Base-by-base conservation (phyloP, 2,113 vertebrate genomes). In the Scatophagus argus region DNA sequence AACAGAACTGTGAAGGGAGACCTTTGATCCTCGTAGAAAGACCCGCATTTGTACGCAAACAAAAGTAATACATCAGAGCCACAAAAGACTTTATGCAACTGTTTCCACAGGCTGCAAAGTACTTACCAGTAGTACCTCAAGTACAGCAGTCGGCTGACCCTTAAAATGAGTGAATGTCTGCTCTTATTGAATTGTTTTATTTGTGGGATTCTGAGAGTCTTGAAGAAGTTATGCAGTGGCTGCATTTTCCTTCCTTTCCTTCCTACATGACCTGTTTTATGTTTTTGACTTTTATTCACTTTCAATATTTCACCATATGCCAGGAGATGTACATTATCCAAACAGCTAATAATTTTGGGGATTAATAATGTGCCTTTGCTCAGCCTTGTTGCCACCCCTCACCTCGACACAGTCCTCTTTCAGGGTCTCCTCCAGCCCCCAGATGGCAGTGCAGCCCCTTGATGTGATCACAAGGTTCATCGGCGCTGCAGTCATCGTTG, bases 371-470 rank as follows among this genome's bases (percentile, higher is more conserved):
- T 44, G 55, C 58, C 31, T 27, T 21, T 52, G 49, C 31, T 31
- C 11, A 25, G 51, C 27, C n/a, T 13, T 3, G n/a, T 23, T 6
- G 27, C 27, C 6, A 2, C n/a, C 11, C 6, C 74, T 84, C 62
- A 95, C 94, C 95, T 91, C 92, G 83, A 72, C 94, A 95, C 49
- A 95, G 86, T 29, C 95, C 95, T 8, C 84, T 86, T 3, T 78
- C 44, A 0, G 92, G 91, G 69, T 91, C 87, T 25, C 90, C 94
- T 70, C 88, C 77, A 0, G 90, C 89, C 84, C 93, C 95, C 69
- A 94, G 92, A 6, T 94, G 92, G 89, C 95, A 95, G 83, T 66
- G 92, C 41, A 95, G 93, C 29, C 94, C 95, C 87, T 94, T 95
- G 83, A 95, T 95, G 84, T 94, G 92, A 77, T 95, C 95, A 1